These are phyloP conservation scores for Apamea epomidion DNA, from an alignment of 2,888 invertebrate genomes.

Conservation along the genomic window DNA sequence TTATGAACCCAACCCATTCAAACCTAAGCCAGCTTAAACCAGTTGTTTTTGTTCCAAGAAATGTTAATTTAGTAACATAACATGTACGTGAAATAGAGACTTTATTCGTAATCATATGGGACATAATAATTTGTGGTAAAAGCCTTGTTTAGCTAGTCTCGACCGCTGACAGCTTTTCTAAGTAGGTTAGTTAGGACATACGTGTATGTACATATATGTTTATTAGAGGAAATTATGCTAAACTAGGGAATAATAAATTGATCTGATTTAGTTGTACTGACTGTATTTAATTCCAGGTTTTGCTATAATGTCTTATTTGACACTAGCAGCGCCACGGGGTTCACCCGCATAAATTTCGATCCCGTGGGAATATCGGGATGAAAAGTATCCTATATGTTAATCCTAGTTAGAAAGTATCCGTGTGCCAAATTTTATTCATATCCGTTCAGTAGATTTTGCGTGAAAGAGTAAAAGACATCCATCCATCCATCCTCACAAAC, in stretches of 20 bases:
- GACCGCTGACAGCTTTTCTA: slow-evolving; percentile 64
- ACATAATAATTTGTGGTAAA: slow-evolving; percentile 44
- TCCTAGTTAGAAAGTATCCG: too few species aligned
- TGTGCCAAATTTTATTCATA: too few species aligned
- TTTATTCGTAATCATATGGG: slow-evolving; percentile 38
- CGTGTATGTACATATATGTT: slow-evolving; percentile 20
- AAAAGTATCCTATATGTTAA: too few species aligned
- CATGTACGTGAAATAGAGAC: slow-evolving; percentile 26
- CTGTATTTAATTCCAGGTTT: not conserved
- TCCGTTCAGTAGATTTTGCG: too few species aligned
- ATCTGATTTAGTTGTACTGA: not conserved
- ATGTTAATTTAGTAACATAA: slow-evolving; percentile 34
- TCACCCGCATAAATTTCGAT: too few species aligned
- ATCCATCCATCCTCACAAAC: too few species aligned
- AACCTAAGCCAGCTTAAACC: slow-evolving; percentile 1
- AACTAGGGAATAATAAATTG: slow-evolving; percentile 12
- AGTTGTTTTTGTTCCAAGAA: slow-evolving; percentile 28
- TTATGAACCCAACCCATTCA: slow-evolving; percentile 32
- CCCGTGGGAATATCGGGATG: too few species aligned
- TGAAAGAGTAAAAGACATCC: too few species aligned
- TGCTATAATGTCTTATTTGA: not conserved
- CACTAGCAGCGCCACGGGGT: too few species aligned
- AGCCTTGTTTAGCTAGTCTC: slow-evolving; percentile 34
- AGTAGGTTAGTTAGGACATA: slow-evolving; percentile 67
- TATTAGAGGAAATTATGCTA: slow-evolving; percentile 2